Base-by-base conservation (phyloP, 2,797 vertebrate species). In the Perodicticus potto region DNA sequence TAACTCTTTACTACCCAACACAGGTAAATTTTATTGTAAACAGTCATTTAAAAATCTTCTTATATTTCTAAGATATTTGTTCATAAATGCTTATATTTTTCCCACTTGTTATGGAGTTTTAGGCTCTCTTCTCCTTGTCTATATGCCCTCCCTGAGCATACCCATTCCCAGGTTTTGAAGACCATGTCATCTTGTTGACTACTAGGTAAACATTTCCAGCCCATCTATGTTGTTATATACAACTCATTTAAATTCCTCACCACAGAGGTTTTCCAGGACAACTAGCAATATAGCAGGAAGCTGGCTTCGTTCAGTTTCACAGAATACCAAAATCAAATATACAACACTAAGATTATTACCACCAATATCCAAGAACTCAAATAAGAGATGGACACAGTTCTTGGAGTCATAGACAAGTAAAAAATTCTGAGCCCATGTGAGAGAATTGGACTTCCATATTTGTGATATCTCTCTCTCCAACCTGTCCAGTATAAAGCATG, bases 11-110 rank as follows among this genome's bases (percentile, higher is more conserved):
- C 32, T 27, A 61, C 19, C 1, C 17, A 25, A 27, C 84, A 45
- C 45, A 40, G 13, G 3, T 76, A 88, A 77, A 20, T 72, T 87
- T 93, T 89, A 78, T 2, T 82, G 82, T 59, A 93, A 96, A 69
- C 11, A 32, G 25, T 7, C 3, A 67, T 72, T 93, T 69, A 32
- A 86, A 93, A 88, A 45, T 3, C 7, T 45, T 32, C 29, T 61
- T 49, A 55, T 49, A 89, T 93, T 63, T 83, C 76, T 16, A 78
- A 1, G 20, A 69, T 96, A 91, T 81, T 73, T 78, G 17, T 29
- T 95, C 63, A 32, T 72, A 76, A 90, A 70, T 40, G 14, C 27
- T 86, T 72, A 37, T 19, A 78, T 20, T 72, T 70, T 5, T 1
- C 12, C 45, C 70, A 70, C 63, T 29, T 87, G 12, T 7, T 45